Evolutionary conservation across 2,113 vertebrate genomes (phyloP), one percentile per base, ranked within the genome.

Genomic region (Notiomystis cincta): DNA sequence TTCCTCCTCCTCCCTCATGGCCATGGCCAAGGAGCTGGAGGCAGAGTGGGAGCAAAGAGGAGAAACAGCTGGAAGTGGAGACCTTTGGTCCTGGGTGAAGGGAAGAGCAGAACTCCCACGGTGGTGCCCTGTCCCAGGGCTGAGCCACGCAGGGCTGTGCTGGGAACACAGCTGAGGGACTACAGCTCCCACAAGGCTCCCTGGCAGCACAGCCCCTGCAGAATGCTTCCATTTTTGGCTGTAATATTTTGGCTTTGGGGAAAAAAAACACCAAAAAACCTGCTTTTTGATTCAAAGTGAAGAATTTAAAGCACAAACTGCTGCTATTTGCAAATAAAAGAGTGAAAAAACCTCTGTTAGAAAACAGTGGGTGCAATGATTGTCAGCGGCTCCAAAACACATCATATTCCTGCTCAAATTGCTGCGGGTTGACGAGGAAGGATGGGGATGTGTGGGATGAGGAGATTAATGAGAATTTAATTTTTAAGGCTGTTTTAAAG

Each of bases 81-180:
- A 10, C 10, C 7, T 67, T 50, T 10, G 10, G 4, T 69, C 30
- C n/a, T 1, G 6, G 27, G 33, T 17, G 45, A 21, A 27, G 9
- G 16, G 58, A 28, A 4, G 20, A 22, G 48, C 3, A 7, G 51
- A n/a, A 20, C 15, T 51, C 20, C 40, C 4, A 4, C 0, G 6
- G n/a, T 9, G 75, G 17, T 7, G 30, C 20, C 0, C 1, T 25
- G 80, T 50, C 66, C 65, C 0, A 0, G 45, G 8, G 45, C 45
- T 16, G n/a, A 10, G 54, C 1, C 5, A n/a, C 4, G 0, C 13
- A 21, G 61, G 54, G 45, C 65, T 6, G 31, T 71, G 73, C 48
- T 1, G 20, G 42, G 30, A 51, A 11, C 17, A 0, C 25, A 15
- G 48, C 58, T 18, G 18, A 2, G 4, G 70, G 44, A 79, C 87